Percentiles rank a stretch among this genome's conserved stretches.
Evolutionary conservation across 2,113 vertebrate species (phyloP).

Genomic region (Sylvietta virens): DNA sequence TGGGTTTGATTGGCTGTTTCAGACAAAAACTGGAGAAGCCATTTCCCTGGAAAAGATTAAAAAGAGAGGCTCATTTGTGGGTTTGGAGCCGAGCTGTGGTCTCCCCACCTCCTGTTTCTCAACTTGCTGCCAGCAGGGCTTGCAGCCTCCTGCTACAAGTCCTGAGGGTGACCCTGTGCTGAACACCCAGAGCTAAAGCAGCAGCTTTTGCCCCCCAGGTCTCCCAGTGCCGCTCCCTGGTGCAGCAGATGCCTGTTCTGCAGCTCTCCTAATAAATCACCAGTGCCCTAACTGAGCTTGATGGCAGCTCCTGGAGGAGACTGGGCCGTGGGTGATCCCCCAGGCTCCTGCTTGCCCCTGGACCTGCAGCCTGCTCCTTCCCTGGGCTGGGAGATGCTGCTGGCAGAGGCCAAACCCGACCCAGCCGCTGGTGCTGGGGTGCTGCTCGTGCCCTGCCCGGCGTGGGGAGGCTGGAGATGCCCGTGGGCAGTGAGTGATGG

Average conservation of each 20-base stretch:
- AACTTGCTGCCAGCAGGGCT: not conserved
- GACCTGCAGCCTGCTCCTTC: rapidly evolving
- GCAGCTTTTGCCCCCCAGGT: not conserved
- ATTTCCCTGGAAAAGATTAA: not conserved
- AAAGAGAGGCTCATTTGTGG: not conserved
- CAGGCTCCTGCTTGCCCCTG: not conserved
- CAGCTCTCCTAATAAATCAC: not conserved
- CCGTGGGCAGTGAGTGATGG: not conserved
- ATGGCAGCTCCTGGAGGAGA: not conserved
- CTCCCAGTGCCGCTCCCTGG: not conserved
- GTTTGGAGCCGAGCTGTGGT: not conserved
- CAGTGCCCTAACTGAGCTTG: not conserved
- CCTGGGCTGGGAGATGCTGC: not conserved
- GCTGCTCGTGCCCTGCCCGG: not conserved
- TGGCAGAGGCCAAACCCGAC: not conserved
- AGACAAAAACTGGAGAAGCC: not conserved
- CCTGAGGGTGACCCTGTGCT: not conserved
- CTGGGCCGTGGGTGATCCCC: not conserved
- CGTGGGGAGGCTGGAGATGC: not conserved
- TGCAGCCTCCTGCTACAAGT: not conserved
- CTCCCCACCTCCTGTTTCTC: not conserved
- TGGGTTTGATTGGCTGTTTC: not conserved
- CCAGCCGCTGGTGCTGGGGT: not conserved
- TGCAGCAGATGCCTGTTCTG: not conserved
- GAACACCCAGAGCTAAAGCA: not conserved